phyloP scores from a whole-genome alignment of 2,113 vertebrate genomes.

The Bubo blakistoni region DNA sequence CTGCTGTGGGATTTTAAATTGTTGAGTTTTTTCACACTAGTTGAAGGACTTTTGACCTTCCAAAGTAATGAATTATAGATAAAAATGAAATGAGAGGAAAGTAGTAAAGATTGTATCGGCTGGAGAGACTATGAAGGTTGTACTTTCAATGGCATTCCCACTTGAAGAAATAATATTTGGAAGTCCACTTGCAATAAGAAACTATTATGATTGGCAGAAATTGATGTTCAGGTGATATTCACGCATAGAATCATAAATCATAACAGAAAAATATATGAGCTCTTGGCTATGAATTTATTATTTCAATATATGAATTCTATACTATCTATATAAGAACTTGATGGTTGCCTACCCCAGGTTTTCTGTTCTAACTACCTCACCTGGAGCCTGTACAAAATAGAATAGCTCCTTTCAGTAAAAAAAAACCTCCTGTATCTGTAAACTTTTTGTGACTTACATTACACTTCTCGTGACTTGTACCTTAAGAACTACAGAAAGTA shows the following conservation, averaged over 20 bases:
- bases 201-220: neutral
- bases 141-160: neutral
- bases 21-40: neutral
- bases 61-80: conserved; percentile 1
- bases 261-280: neutral
- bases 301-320: neutral
- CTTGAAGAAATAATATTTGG: neutral
- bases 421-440: accelerated
- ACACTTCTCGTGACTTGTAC: neutral
- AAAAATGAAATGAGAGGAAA: neutral
- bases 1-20: conserved; percentile 16
- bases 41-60: conserved; percentile 37
- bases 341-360: neutral
- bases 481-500: neutral
- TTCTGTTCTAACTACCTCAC: neutral
- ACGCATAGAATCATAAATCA: neutral
- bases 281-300: neutral
- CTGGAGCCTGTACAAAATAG: neutral
- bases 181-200: neutral
- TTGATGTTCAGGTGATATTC: neutral
- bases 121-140: neutral
- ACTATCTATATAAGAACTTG: neutral
- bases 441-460: neutral
- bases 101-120: neutral
- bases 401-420: neutral